Evolutionary conservation across 2,113 vertebrate genomes (phyloP).

Genomic region (Equus przewalskii): DNA sequence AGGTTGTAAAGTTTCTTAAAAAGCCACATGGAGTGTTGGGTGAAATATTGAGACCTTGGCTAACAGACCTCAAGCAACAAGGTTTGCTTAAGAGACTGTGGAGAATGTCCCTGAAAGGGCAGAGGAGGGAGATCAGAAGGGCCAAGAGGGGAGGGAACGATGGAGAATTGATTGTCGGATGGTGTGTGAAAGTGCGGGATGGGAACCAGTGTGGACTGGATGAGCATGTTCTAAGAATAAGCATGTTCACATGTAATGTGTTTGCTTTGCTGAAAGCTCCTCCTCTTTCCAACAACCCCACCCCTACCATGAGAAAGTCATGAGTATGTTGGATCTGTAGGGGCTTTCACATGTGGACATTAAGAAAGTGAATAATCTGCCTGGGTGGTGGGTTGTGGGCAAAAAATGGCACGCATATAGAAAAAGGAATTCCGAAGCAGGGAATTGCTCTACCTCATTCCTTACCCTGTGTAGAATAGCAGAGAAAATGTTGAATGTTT

Average conservation of each 20-base stretch:
- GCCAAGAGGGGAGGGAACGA: neutral
- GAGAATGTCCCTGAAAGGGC: neutral
- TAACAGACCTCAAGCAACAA: neutral
- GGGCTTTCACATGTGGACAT: neutral
- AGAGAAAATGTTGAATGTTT: neutral
- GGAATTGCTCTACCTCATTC: neutral
- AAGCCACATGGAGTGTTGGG: neutral
- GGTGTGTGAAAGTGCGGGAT: no score
- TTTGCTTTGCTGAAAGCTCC: neutral
- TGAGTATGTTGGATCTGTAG: neutral
- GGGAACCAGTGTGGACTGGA: accelerated
- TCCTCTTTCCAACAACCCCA: neutral
- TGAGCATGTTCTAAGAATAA: neutral
- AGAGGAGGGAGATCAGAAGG: neutral
- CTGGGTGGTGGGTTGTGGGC: neutral
- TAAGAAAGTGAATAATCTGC: neutral
- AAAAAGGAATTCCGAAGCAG: neutral
- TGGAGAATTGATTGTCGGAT: accelerated
- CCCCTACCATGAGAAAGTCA: neutral
- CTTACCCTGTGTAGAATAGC: neutral
- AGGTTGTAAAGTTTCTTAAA: neutral
- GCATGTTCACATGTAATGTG: accelerated
- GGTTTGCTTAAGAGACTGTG: neutral
- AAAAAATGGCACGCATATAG: neutral
- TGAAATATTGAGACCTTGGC: neutral